phyloP scores from a whole-genome alignment of 2,113 vertebrate species.

The Ariopsis seemanni region DNA sequence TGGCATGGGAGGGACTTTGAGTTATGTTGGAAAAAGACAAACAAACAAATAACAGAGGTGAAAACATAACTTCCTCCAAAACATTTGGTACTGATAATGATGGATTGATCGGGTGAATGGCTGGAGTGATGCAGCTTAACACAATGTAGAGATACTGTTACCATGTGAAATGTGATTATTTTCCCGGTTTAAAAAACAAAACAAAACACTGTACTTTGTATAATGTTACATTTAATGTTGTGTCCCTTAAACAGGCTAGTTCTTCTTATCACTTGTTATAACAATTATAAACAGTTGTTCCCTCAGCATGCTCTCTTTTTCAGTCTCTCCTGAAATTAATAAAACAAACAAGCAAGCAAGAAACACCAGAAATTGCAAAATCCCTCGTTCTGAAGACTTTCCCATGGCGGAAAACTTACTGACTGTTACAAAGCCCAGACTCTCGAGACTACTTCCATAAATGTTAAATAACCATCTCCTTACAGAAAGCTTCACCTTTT shows the following conservation, averaged over 20 bases:
- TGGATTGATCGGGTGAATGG: background rate
- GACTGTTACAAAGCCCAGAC: background rate
- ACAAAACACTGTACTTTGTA: background rate
- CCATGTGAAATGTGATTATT: background rate
- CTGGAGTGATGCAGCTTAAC: background rate
- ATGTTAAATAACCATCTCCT: background rate
- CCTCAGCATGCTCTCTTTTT: background rate
- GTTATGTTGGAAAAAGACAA: no score
- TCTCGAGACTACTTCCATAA: background rate
- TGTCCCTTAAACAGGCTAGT: background rate
- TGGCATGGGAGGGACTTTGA: no score
- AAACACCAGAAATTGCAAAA: background rate
- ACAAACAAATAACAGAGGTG: no score
- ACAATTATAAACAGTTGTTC: background rate
- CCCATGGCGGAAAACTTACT: background rate
- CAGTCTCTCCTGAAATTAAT: background rate
- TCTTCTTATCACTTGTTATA: background rate
- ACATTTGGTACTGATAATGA: background rate
- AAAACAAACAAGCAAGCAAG: background rate
- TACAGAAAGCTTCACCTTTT: background rate
- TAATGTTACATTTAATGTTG: background rate
- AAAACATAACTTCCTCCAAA: no score
- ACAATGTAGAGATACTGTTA: background rate
- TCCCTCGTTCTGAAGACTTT: background rate
- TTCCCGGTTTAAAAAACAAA: background rate